Evolutionary conservation across 2,113 vertebrate species (phyloP).

Genomic region (Podarcis muralis): DNA sequence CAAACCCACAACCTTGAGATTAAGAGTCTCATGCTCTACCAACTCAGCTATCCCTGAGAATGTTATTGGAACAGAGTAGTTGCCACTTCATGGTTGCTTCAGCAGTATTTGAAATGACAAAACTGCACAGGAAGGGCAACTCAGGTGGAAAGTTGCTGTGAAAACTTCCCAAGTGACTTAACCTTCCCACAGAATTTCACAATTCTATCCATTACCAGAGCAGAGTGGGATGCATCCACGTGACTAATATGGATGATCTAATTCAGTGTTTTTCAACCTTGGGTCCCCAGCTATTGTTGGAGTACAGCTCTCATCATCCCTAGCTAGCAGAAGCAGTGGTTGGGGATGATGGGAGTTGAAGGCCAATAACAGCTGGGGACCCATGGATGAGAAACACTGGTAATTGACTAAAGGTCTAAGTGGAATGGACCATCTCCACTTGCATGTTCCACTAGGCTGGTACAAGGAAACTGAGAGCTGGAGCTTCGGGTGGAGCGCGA

Average conservation of each 20-base stretch:
- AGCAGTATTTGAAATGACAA: background rate
- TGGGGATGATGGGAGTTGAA: too few relatives aligned
- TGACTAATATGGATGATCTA: background rate
- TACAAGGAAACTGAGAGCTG: too few relatives aligned
- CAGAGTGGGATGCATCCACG: background rate
- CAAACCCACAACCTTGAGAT: too few relatives aligned
- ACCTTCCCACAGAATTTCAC: background rate
- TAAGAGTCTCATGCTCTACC: too few relatives aligned
- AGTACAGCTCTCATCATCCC: too few relatives aligned
- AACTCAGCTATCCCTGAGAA: too few relatives aligned
- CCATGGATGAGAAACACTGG: too few relatives aligned
- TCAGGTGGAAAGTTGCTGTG: background rate
- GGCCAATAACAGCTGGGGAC: too few relatives aligned
- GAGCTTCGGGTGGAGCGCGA: too few relatives aligned
- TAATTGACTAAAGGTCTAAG: background rate
- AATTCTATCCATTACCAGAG: background rate
- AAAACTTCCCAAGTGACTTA: background rate
- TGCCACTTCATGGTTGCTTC: background rate
- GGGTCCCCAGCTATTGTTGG: too few relatives aligned
- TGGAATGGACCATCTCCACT: background rate
- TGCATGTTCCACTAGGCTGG: background rate
- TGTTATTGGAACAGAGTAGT: background rate
- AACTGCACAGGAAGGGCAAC: background rate
- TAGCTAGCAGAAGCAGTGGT: too few relatives aligned
- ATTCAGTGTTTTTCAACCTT: too few relatives aligned